Conservation (phyloP, 2,888 invertebrate genomes). For the Mantis religiosa region DNA sequence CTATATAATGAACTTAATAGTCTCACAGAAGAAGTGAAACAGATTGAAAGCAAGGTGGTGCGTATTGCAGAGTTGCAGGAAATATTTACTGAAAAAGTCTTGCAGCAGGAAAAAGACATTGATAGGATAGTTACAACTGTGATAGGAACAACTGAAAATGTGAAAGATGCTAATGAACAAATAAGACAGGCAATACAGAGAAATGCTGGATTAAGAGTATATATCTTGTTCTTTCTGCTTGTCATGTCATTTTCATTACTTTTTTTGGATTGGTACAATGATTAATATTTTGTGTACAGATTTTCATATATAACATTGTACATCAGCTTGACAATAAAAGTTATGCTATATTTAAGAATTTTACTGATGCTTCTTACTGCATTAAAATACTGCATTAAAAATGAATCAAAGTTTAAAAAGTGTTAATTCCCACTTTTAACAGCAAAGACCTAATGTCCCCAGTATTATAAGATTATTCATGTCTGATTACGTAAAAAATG, state of each 20-base stretch:
- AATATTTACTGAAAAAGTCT: conserved; percentile 86
- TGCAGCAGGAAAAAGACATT: conserved; percentile 91
- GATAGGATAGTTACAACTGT: conserved; percentile 85
- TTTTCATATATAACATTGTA: not conserved
- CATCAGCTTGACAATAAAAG: too few species aligned
- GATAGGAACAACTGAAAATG: conserved; percentile 89
- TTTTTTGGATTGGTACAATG: conserved; percentile 99
- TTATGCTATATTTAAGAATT: too few species aligned
- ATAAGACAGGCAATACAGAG: conserved; percentile 95
- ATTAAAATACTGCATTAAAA: too few species aligned
- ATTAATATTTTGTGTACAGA: conserved; percentile 44
- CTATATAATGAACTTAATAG: conserved; percentile 83
- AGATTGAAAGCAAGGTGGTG: conserved; percentile 87
- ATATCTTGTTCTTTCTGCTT: conserved; percentile 89
- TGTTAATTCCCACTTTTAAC: too few species aligned
- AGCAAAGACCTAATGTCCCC: too few species aligned
- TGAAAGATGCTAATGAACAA: conserved; percentile 94
- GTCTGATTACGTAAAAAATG: too few species aligned
- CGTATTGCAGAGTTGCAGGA: conserved; percentile 94
- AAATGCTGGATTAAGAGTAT: conserved; percentile 91
- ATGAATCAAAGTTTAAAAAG: too few species aligned
- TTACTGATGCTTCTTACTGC: too few species aligned
- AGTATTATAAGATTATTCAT: too few species aligned
- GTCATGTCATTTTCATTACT: conserved; percentile 94
- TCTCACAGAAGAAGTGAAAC: conserved; percentile 84